These are phyloP conservation scores for Trypoxylus dichotomus DNA, from an alignment of 1,140 invertebrate species.

Conservation along the genomic window DNA sequence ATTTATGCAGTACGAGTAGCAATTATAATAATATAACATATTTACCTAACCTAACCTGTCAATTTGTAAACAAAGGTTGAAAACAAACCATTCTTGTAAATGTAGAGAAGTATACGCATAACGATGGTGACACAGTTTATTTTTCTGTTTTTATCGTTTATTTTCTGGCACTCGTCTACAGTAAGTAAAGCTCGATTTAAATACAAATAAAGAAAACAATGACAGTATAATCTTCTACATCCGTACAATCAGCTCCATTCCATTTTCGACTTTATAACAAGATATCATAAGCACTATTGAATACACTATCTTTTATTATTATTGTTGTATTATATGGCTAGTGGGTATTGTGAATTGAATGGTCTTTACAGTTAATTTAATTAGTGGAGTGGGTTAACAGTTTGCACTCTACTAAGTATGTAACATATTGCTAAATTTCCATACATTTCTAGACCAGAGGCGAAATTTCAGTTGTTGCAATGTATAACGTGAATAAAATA, in stretches of 20 bases:
- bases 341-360: not conserved
- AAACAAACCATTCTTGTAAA: not conserved
- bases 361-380: slow-evolving; percentile 31
- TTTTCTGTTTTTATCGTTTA: not conserved
- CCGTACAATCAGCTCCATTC: not conserved
- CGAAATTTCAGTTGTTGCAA: not conserved
- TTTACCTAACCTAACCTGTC: slow-evolving; percentile 25
- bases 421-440: slow-evolving; percentile 12
- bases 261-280: slow-evolving; percentile 9
- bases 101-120: not conserved
- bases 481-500: not conserved
- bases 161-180: not conserved
- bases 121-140: not conserved
- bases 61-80: not conserved
- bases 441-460: not conserved
- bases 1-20: not conserved
- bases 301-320: not conserved
- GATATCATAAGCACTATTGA: not conserved
- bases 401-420: slow-evolving; percentile 31
- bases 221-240: not conserved
- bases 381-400: slow-evolving; percentile 29
- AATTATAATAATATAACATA: not conserved
- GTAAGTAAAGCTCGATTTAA: not conserved
- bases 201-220: slow-evolving; percentile 20
- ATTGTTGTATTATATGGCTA: too few relatives aligned